These are phyloP conservation scores for Dendrolimus pini DNA, from an alignment of 2,888 invertebrate genomes.

Conservation along the genomic window DNA sequence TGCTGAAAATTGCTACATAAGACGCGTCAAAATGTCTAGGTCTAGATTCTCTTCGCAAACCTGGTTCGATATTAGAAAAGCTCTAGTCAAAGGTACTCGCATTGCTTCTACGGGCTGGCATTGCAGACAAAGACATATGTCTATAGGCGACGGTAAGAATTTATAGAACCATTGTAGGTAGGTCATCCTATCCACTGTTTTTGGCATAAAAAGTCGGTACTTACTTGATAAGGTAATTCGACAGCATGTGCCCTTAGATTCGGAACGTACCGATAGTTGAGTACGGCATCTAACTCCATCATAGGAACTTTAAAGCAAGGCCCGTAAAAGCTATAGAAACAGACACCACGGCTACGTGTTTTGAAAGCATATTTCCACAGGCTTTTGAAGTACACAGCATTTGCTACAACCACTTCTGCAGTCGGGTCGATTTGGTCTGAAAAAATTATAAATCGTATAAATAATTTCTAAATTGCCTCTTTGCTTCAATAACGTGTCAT, in stretches of 20 bases:
- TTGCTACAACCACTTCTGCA: constrained; percentile 74
- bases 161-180: no score
- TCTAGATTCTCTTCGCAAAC: no score
- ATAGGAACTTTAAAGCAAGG: constrained; percentile 69
- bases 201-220: constrained; percentile 3
- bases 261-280: constrained; percentile 74
- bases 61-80: no score
- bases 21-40: no score
- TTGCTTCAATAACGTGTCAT: no score
- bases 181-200: no score
- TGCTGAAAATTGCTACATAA: no score
- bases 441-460: constrained; percentile 17
- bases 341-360: constrained; percentile 59
- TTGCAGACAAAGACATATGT: no score
- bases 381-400: constrained; percentile 82
- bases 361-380: constrained; percentile 78
- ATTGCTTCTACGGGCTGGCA: no score
- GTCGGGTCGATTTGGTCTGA: constrained; percentile 63
- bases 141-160: no score
- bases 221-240: constrained; percentile 81
- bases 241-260: constrained; percentile 78
- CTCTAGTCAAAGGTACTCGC: no score
- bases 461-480: no score
- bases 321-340: constrained; percentile 63
- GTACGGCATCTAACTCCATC: constrained; percentile 77